Base-by-base conservation (phyloP, 2,888 invertebrate species). In the Tyria jacobaeae region DNA sequence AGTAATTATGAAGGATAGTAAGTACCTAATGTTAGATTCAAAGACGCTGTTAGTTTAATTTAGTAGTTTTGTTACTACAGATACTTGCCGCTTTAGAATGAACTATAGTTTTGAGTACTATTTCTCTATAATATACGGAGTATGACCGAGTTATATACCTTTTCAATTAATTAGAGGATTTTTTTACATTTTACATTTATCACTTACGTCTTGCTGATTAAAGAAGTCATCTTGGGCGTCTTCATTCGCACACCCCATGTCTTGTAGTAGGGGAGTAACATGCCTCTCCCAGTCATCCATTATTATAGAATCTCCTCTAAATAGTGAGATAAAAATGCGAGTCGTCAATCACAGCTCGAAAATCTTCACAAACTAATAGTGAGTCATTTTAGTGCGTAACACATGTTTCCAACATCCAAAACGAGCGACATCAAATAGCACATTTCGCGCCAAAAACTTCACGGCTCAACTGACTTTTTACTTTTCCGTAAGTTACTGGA, bases 261-360 rank as follows among this genome's bases (percentile, higher is more conserved):
- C 95, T 84, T 95, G 95, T 70, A 95, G 89, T 66, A 95, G 92
- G 52, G 94, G 94, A 63, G 95, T 94, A 69, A 95, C 95, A 82
- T 95, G 95, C 76, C 95, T 92, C 87, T 95, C 95, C 95, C 95
- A 95, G 86, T 95, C 95, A 89, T 94, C 95, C 94, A 94, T 94
- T 84, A 85, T 89, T 80, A 83, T 70, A 60, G 78, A 85, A 84
- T 81, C 85, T 79, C 74, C 76, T 80, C 81, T 81, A 79, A 81
- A 79, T 78, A 75, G 80, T 76, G 78, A 78, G 62, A 71, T 70
- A 69, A 63, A 71, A 82, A 78, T 78, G 80, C 81, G 80, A 85
- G 83, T 79, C 75, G 83, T 82, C 73, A 81, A 87, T 82, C 89
- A 89, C 90, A 87, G 83, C 82, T 85, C 75, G 81, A 80, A 57